A percentile compares a stretch with the other conserved stretches of the same genome.
These are phyloP conservation scores for Rhizoglyphus robini DNA, from an alignment of 1,140 invertebrate genomes.

Conservation along the genomic window DNA sequence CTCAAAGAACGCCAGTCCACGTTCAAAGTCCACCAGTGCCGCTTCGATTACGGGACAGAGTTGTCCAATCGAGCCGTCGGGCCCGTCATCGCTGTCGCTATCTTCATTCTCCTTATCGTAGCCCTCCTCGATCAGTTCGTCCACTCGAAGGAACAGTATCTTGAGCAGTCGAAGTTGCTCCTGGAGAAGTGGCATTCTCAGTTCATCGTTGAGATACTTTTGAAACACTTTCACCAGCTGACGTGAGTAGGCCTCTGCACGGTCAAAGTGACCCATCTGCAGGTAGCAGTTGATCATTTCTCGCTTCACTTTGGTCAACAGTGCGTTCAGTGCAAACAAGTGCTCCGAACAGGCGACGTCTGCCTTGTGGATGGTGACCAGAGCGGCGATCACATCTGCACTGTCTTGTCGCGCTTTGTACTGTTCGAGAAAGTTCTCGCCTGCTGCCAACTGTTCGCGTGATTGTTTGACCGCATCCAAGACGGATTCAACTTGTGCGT, in stretches of 20 bases:
- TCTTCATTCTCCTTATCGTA: too few species aligned
- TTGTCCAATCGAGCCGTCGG: too few species aligned
- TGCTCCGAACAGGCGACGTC: neutral
- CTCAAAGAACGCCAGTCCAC: too few species aligned
- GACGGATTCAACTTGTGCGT: neutral
- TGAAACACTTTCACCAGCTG: neutral
- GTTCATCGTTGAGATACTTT: neutral
- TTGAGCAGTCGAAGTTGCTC: neutral
- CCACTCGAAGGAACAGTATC: neutral
- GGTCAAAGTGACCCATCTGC: conserved; percentile 5
- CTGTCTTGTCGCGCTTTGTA: neutral
- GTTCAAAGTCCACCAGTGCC: too few species aligned
- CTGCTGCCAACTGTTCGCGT: neutral
- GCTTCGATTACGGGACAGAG: too few species aligned
- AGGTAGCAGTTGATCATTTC: conserved; percentile 9
- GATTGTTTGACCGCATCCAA: neutral
- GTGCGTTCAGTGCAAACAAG: neutral
- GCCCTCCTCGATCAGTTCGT: neutral
- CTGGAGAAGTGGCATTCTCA: neutral
- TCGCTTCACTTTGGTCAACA: neutral
- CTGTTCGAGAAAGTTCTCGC: neutral
- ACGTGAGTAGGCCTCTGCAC: neutral
- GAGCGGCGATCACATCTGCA: neutral
- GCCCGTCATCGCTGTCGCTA: too few species aligned
- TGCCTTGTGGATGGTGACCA: neutral